These are phyloP conservation scores for Cephus rjabovi DNA, from an alignment of 2,888 invertebrate species.

Conservation along the genomic window DNA sequence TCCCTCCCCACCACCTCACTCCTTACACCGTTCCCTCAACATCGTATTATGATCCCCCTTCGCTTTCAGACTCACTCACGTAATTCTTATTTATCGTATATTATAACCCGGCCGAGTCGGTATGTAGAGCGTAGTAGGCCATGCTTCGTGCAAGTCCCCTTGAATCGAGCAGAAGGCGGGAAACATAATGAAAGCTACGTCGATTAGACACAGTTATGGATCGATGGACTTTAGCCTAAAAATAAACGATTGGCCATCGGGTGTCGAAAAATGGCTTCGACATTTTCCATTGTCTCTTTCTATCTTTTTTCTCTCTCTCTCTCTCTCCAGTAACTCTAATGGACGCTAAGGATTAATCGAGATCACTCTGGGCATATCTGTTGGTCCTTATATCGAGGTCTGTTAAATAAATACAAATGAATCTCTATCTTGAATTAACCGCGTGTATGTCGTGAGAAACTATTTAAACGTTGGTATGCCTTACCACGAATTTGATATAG, in stretches of 20 bases:
- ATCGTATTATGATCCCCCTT: background rate
- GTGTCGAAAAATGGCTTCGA: background rate
- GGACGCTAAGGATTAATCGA: background rate
- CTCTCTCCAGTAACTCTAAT: background rate
- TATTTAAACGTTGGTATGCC: background rate
- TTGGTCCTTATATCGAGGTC: background rate
- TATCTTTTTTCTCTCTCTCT: too few species aligned
- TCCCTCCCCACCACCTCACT: background rate
- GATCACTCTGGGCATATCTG: background rate
- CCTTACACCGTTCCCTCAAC: background rate
- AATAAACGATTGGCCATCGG: conserved; percentile 7
- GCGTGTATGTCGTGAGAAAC: background rate
- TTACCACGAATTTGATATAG: background rate
- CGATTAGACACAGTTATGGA: conserved; percentile 24
- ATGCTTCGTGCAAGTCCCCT: conserved; percentile 8
- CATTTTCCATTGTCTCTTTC: background rate
- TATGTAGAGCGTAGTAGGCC: background rate
- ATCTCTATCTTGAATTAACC: background rate
- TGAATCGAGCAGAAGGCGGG: conserved; percentile 26
- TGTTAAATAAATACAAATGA: background rate
- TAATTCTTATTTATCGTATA: background rate
- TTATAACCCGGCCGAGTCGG: background rate
- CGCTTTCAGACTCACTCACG: background rate
- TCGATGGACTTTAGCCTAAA: conserved; percentile 26
- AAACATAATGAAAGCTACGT: conserved; percentile 22